Percentiles rank a stretch among this genome's conserved stretches.
phyloP scores from a whole-genome alignment of 92 coral and sea anemone genomes.

The Porites cylindrica region DNA sequence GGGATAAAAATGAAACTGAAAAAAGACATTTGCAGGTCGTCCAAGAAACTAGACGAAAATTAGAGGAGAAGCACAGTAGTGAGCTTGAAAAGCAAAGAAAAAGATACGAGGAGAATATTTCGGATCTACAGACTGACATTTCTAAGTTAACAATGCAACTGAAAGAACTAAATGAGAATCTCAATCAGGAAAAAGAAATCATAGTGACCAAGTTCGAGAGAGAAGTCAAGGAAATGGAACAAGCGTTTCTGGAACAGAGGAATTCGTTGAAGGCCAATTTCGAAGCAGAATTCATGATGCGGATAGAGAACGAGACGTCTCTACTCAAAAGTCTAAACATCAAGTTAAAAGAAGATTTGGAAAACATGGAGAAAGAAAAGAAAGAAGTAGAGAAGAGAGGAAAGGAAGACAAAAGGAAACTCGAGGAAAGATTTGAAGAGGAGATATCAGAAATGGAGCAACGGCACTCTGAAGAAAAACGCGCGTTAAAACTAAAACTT shows the following conservation, averaged over 20 bases:
- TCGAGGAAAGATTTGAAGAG: constrained; percentile 87
- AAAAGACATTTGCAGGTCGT: constrained; percentile 71
- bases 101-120: constrained; percentile 85
- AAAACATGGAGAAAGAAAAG: constrained; percentile 85
- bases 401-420: constrained; percentile 86
- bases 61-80: constrained; percentile 68
- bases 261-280: constrained; percentile 70
- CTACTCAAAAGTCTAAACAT: constrained; percentile 77
- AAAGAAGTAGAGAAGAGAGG: constrained; percentile 79
- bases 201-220: constrained; percentile 89
- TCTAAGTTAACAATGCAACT: constrained; percentile 88
- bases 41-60: constrained; percentile 79
- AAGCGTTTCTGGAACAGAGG: constrained; percentile 86
- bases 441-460: constrained; percentile 89
- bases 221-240: constrained; percentile 93
- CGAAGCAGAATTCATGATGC: constrained; percentile 87
- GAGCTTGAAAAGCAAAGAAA: constrained; percentile 84
- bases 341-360: constrained; percentile 89
- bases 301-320: constrained; percentile 91
- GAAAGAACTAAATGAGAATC: constrained; percentile 90
- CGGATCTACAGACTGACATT: constrained; percentile 85
- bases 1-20: constrained; percentile 89
- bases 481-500: constrained; percentile 69
- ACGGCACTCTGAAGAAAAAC: constrained; percentile 81
- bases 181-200: constrained; percentile 89